Evolutionary conservation across 2,113 vertebrate species (phyloP).

Genomic region (Channa argus): DNA sequence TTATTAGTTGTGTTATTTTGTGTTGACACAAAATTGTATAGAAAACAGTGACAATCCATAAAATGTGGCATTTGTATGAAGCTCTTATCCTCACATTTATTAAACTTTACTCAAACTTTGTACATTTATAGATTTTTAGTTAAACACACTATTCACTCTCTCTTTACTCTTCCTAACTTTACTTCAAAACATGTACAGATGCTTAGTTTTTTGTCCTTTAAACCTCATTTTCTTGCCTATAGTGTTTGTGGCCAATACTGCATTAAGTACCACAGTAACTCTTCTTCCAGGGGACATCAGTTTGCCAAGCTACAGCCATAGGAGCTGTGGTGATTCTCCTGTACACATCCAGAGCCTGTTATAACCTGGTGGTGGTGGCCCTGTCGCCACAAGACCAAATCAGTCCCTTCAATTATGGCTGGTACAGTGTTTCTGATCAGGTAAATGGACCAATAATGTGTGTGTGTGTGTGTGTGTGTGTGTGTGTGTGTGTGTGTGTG

Average conservation of each 20-base stretch:
- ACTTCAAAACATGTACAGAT: not conserved
- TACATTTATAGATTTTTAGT: no score
- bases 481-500: not conserved
- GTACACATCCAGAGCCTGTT: constrained; percentile 95
- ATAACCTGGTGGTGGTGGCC: constrained; percentile 93
- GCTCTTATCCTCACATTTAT: no score
- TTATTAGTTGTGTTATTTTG: no score
- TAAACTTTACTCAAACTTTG: no score
- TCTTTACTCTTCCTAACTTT: no score
- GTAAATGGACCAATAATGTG: constrained; percentile 70
- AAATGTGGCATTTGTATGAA: no score
- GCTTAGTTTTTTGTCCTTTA: not conserved
- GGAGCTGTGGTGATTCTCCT: constrained; percentile 91
- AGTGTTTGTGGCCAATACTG: constrained; percentile 8
- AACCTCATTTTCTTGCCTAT: not conserved
- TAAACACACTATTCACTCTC: no score
- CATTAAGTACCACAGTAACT: not conserved
- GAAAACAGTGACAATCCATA: no score
- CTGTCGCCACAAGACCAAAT: constrained; percentile 88
- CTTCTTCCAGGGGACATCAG: constrained; percentile 89
- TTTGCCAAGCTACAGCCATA: constrained; percentile 92
- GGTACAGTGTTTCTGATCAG: constrained; percentile 95
- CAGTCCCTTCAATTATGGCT: constrained; percentile 94
- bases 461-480: not conserved
- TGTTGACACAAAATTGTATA: no score